Conservation (phyloP, 2,113 vertebrate genomes). For the Coryphaenoides rupestris region DNA sequence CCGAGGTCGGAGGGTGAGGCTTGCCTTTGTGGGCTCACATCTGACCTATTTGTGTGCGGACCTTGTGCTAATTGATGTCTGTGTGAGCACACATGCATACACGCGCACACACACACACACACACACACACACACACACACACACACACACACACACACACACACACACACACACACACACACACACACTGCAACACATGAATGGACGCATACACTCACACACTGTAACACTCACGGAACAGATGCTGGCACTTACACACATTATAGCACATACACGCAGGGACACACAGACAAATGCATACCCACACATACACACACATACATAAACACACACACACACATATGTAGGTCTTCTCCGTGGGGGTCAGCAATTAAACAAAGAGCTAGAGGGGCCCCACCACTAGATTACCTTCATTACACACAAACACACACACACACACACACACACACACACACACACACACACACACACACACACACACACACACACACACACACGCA, state of each 20-base stretch:
- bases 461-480: not conserved
- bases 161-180: not conserved
- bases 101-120: not conserved
- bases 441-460: too few relatives aligned
- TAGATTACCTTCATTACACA: slow-evolving; percentile 29
- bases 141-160: not conserved
- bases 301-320: slow-evolving; percentile 1
- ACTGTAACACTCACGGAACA: not conserved
- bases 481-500: not conserved
- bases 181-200: not conserved
- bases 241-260: not conserved
- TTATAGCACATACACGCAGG: not conserved
- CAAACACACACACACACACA: not conserved
- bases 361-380: slow-evolving; percentile 22
- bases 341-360: slow-evolving; percentile 33
- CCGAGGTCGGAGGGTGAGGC: too few relatives aligned
- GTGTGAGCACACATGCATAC: not conserved
- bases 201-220: not conserved
- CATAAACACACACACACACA: slow-evolving; percentile 23
- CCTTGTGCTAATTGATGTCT: not conserved
- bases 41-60: too few relatives aligned
- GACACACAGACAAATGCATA: slow-evolving; percentile 17
- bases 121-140: not conserved
- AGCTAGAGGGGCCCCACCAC: slow-evolving; percentile 1
- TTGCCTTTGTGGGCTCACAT: too few relatives aligned